phyloP scores from a whole-genome alignment of 1,140 invertebrate genomes.

The Euborellia annulipes region DNA sequence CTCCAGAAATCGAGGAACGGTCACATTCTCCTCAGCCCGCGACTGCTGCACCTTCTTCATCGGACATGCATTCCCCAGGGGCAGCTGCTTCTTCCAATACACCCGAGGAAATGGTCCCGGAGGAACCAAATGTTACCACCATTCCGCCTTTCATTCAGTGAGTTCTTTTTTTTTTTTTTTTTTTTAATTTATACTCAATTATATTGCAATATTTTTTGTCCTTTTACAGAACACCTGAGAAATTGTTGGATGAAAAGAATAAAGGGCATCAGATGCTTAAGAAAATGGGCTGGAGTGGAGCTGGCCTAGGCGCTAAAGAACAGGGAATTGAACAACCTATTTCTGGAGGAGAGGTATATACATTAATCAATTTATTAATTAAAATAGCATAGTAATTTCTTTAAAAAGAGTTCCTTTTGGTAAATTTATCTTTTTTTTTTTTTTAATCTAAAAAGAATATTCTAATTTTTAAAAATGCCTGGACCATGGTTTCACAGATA shows the following conservation, averaged over 20 bases:
- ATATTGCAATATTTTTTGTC: conserved; percentile 2
- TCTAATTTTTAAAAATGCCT: too few species aligned
- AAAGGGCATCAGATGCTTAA: conserved; percentile 90
- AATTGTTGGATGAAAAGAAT: conserved; percentile 61
- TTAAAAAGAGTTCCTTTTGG: neutral
- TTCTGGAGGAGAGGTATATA: conserved; percentile 71
- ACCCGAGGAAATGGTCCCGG: too few species aligned
- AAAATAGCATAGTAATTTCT: neutral
- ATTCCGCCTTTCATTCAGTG: too few species aligned
- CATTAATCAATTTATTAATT: too few species aligned
- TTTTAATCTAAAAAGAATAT: too few species aligned
- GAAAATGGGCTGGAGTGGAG: conserved; percentile 90
- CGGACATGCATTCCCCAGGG: too few species aligned
- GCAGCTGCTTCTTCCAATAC: too few species aligned
- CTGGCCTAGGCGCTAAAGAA: conserved; percentile 77
- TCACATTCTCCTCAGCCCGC: too few species aligned
- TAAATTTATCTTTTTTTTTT: too few species aligned
- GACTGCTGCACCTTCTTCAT: too few species aligned
- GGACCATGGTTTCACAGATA: too few species aligned
- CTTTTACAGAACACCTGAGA: conserved; percentile 14
- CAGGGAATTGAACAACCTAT: conserved; percentile 92
- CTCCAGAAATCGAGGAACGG: neutral
- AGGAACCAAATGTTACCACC: too few species aligned
- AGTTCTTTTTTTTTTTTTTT: neutral
- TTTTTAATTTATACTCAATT: neutral